A percentile compares a stretch with the other conserved stretches of the same genome.
Evolutionary conservation across 2,797 vertebrate genomes (phyloP).

Genomic region (Gymnodraco acuticeps): DNA sequence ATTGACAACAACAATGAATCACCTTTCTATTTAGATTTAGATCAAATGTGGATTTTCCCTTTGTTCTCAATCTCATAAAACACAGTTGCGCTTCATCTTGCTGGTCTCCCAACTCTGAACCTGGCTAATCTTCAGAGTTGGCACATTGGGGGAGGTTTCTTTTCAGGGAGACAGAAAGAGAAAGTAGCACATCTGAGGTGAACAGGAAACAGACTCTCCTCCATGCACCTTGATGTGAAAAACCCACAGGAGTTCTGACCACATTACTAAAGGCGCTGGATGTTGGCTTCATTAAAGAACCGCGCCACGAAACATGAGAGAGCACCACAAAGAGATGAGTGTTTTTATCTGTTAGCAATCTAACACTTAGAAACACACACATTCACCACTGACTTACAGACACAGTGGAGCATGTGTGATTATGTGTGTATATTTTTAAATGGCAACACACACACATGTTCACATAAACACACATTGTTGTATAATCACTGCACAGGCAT

Average conservation of each 20-base stretch:
- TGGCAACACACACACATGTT: not conserved
- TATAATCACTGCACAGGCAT: constrained; percentile 13
- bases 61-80: not conserved
- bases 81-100: not conserved
- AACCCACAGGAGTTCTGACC: constrained; percentile 61
- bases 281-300: constrained; percentile 54
- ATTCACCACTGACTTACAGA: not conserved
- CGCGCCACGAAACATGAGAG: constrained; percentile 35
- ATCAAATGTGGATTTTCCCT: not conserved
- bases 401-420: not conserved
- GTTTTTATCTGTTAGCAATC: constrained; percentile 47
- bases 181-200: constrained; percentile 39
- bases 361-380: constrained; percentile 10
- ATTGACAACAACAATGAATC: not conserved
- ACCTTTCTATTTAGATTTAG: not conserved
- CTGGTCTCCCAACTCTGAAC: constrained; percentile 11
- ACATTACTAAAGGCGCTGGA: constrained; percentile 53
- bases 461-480: not conserved
- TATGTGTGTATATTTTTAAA: not conserved
- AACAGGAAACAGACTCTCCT: constrained; percentile 46
- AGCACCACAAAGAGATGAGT: constrained; percentile 53
- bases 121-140: constrained; percentile 16
- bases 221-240: constrained; percentile 59
- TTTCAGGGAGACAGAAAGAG: constrained; percentile 13
- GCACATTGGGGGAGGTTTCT: constrained; percentile 27